These are phyloP conservation scores for Tinamus guttatus DNA, from an alignment of 2,113 vertebrate genomes.

Conservation along the genomic window DNA sequence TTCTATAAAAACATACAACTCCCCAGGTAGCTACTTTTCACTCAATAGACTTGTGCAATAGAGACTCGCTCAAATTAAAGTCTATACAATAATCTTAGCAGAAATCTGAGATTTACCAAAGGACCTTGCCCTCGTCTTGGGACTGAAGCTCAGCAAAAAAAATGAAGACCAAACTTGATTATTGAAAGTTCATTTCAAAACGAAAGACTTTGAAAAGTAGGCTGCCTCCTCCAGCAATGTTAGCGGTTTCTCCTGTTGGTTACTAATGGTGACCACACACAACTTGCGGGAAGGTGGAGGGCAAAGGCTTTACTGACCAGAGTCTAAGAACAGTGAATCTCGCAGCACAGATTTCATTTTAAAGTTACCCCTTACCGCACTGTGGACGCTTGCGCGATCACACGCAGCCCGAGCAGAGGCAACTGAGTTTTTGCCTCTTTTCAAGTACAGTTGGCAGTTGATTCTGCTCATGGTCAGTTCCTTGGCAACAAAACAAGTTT, in stretches of 20 bases:
- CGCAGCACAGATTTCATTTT: background rate
- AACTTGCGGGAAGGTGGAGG: background rate
- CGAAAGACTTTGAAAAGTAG: background rate
- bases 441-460: conserved; percentile 1
- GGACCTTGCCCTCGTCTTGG: background rate
- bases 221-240: background rate
- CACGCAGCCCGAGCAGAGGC: background rate
- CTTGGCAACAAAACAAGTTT: conserved; percentile 60
- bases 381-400: background rate
- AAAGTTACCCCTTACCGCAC: background rate
- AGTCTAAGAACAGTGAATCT: background rate
- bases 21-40: background rate
- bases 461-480: conserved; percentile 48
- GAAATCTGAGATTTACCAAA: background rate
- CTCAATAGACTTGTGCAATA: background rate
- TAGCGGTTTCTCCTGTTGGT: background rate
- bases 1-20: background rate
- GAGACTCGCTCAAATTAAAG: background rate
- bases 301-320: background rate
- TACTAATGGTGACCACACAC: background rate
- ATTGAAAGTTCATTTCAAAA: background rate
- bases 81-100: background rate
- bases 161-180: background rate
- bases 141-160: background rate
- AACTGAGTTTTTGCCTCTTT: background rate